Evolutionary conservation across 2,113 vertebrate species (phyloP).

Genomic region (Clarias macrocephalus): DNA sequence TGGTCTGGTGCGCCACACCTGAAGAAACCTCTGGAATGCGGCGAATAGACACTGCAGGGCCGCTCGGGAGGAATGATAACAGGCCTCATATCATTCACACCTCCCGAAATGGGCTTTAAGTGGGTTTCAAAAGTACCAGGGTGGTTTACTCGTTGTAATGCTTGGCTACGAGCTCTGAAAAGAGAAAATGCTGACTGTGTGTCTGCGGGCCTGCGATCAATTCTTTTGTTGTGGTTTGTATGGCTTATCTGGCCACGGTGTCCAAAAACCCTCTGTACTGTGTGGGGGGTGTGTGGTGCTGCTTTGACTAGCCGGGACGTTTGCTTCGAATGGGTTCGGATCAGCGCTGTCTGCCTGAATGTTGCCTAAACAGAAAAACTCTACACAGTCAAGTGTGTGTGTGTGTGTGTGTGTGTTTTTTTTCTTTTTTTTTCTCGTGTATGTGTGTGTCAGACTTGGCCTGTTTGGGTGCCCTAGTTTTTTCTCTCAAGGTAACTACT

Average conservation of each 20-base stretch:
- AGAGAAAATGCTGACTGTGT: conserved; percentile 47
- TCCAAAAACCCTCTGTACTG: conserved; percentile 6
- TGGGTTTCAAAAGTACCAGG: conserved; percentile 21
- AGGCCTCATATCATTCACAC: conserved; percentile 19
- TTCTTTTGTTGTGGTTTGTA: conserved; percentile 45
- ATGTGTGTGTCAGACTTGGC: conserved; percentile 1
- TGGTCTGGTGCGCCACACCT: conserved; percentile 44
- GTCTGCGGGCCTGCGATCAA: conserved; percentile 41
- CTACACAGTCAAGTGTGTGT: neutral
- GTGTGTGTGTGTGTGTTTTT: neutral
- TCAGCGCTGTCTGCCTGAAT: neutral
- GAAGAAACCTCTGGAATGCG: conserved; percentile 42
- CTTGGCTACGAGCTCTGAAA: conserved; percentile 23
- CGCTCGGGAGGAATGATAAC: conserved; percentile 28
- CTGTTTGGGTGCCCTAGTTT: conserved; percentile 43
- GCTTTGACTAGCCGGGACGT: neutral
- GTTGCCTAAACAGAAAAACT: conserved; percentile 20
- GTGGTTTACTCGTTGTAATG: conserved; percentile 34
- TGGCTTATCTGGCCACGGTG: conserved; percentile 34
- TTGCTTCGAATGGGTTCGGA: conserved; percentile 1
- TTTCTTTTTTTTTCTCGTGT: neutral
- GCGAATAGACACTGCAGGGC: conserved; percentile 1
- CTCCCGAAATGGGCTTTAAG: conserved; percentile 14
- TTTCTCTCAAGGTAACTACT: conserved; percentile 38
- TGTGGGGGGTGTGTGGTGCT: neutral